Conservation (phyloP, 1,140 invertebrate genomes). For the Helicorthomorpha holstii region DNA sequence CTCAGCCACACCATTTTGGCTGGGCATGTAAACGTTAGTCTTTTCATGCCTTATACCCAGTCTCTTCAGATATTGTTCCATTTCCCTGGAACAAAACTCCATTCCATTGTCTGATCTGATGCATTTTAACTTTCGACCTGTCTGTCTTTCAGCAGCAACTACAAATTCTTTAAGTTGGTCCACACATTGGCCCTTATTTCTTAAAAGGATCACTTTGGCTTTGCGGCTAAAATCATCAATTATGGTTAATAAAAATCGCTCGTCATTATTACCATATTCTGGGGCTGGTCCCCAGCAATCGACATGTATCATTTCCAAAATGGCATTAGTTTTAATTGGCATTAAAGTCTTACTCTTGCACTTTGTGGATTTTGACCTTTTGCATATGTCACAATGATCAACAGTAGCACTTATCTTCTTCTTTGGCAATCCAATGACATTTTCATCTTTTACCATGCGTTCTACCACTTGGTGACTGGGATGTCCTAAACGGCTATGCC, state of each 20-base stretch:
- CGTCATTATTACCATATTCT: background rate
- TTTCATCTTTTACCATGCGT: background rate
- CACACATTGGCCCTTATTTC: conserved; percentile 9
- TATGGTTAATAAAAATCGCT: conserved; percentile 8
- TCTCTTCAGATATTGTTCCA: conserved; percentile 7
- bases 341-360: background rate
- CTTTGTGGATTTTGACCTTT: background rate
- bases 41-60: conserved; percentile 21
- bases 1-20: conserved; percentile 27
- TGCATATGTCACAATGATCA: conserved; percentile 5
- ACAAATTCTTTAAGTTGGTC: conserved; percentile 9
- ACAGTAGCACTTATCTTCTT: conserved; percentile 2
- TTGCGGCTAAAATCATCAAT: conserved; percentile 11
- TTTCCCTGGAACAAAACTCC: too few relatives aligned
- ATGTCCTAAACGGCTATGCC: conserved; percentile 6
- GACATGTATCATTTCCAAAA: conserved; percentile 7
- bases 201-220: conserved; percentile 4
- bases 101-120: too few relatives aligned
- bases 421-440: background rate
- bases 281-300: too few relatives aligned
- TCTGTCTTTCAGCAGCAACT: conserved; percentile 1
- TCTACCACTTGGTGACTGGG: background rate
- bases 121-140: conserved; percentile 1
- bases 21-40: conserved; percentile 22
- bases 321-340: conserved; percentile 7